A percentile compares a stretch with the other conserved stretches of the same genome.
Conservation (phyloP, 2,113 vertebrate species). For the Carettochelys insculpta region DNA sequence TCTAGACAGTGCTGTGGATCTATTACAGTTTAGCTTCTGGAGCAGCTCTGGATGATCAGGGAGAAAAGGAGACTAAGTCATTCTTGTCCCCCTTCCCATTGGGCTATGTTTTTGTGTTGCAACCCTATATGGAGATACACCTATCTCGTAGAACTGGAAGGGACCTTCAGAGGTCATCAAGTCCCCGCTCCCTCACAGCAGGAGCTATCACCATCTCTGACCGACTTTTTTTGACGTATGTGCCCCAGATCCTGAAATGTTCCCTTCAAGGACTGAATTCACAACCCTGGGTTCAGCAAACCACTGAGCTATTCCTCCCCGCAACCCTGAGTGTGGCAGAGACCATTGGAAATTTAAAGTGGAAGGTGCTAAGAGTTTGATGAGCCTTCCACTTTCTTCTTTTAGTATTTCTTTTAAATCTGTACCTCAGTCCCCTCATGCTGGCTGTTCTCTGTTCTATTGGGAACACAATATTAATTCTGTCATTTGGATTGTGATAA, state of each 20-base stretch:
- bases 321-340: background rate
- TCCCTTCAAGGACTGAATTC: too few species aligned
- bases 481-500: background rate
- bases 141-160: too few species aligned
- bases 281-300: too few species aligned
- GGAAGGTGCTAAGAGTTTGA: background rate
- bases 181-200: too few species aligned
- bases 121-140: too few species aligned
- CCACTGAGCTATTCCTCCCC: too few species aligned
- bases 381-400: background rate
- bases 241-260: too few species aligned
- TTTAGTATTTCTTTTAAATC: background rate
- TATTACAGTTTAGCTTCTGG: background rate
- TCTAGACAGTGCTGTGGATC: background rate
- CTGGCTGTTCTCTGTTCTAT: background rate
- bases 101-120: fast-evolving
- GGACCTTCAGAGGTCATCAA: too few species aligned
- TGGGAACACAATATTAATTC: background rate
- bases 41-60: fast-evolving
- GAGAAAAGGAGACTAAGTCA: fast-evolving
- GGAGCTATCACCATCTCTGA: too few species aligned
- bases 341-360: background rate
- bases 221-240: too few species aligned
- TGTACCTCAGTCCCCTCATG: background rate
- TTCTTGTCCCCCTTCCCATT: background rate